A percentile compares a stretch with the other conserved stretches of the same genome.
These are phyloP conservation scores for Tokudaia muenninki DNA, from an alignment of 2,797 vertebrate species.

Conservation along the genomic window DNA sequence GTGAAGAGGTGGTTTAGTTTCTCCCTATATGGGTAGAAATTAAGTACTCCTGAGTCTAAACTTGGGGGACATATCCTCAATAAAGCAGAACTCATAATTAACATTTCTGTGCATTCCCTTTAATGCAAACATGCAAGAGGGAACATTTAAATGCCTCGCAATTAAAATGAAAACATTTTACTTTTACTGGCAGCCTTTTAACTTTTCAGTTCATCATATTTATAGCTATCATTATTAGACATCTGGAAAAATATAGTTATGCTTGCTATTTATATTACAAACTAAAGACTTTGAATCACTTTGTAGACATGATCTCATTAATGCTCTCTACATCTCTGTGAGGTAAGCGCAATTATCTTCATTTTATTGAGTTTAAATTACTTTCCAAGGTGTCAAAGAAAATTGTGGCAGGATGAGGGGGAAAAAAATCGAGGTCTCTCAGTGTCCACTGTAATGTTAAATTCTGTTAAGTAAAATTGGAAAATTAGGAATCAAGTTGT, in stretches of 20 bases:
- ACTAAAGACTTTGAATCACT: conserved; percentile 81
- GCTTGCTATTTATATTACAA: conserved; percentile 83
- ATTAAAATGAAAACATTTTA: conserved; percentile 84
- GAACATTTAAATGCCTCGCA: conserved; percentile 79
- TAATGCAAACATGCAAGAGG: conserved; percentile 76
- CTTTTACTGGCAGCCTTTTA: conserved; percentile 81
- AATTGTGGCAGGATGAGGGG: conserved; percentile 68
- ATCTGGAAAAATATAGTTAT: conserved; percentile 85
- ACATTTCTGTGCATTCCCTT: conserved; percentile 77
- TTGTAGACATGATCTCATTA: conserved; percentile 85
- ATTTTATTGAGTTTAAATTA: conserved; percentile 85
- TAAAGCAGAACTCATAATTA: conserved; percentile 78
- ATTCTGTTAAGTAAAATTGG: conserved; percentile 67
- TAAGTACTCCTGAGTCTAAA: conserved; percentile 76
- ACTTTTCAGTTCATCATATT: conserved; percentile 82
- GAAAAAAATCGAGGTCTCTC: conserved; percentile 62
- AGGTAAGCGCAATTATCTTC: conserved; percentile 84
- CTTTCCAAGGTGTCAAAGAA: conserved; percentile 84
- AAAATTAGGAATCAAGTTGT: conserved; percentile 68
- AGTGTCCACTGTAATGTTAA: conserved; percentile 78
- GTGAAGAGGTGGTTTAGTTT: conserved; percentile 59
- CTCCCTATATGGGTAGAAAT: conserved; percentile 66
- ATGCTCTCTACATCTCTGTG: conserved; percentile 74
- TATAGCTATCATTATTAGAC: conserved; percentile 84
- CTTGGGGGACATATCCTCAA: conserved; percentile 76